Base-by-base conservation (phyloP, 2,113 vertebrate species). In the Leucosticte australis region DNA sequence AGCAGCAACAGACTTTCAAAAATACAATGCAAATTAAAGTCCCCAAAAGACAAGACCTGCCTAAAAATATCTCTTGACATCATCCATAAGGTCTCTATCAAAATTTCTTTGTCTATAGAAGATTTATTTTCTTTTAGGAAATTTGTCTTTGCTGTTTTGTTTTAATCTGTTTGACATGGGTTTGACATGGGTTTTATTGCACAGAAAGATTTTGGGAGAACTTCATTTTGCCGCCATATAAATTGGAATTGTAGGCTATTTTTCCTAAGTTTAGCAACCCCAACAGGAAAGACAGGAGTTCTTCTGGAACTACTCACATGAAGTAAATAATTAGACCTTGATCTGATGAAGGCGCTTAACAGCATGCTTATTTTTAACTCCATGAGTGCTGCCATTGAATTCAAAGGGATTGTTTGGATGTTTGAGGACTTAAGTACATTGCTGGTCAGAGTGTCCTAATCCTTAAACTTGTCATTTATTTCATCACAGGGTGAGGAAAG, bases 351-450 rank as follows among this genome's bases (percentile, higher is more conserved):
- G 73, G 33, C 42, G 71, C 69, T 92, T 84, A 79, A 69, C 1
- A 2, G 27, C 59, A 83, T 46, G 63, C 50, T 95, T 94, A 91
- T 94, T 96, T 97, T 95, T 95, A 94, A 90, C 70, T 87, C 87
- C 6, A 6, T 35, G 82, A 85, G 55, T 87, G 50, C 78, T 83
- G 84, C 37, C 71, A 74, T 39, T 80, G 82, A 91, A 95, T 91
- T 91, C 84, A 91, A 95, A 92, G 70, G 63, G 21, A 93, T 84
- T 89, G 60, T 79, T 94, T 2, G 26, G 67, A 95, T 95, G 68
- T 85, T 91, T 79, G 49, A 83, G 15, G 57, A 62, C 69, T 87
- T 87, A 85, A 94, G 70, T 30, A 49, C 50, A 21, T 35, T 67
- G 49, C 77, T 85, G 62, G 65, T 75, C 12, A 0, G 16, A 75